Evolutionary conservation across 2,797 vertebrate genomes (phyloP).

Genomic region (Pangasius mekongensis): DNA sequence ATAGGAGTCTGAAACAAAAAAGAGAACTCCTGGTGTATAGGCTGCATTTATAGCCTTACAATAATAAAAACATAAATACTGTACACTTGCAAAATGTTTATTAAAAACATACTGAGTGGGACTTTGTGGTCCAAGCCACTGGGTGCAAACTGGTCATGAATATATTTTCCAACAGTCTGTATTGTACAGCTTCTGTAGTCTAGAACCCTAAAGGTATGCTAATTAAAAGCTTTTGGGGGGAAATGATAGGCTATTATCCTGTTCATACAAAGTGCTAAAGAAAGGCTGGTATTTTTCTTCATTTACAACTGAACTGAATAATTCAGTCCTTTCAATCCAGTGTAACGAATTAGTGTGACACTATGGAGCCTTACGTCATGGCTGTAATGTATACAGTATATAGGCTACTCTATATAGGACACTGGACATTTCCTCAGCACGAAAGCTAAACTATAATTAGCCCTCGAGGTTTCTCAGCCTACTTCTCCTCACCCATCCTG

Average conservation of each 20-base stretch:
- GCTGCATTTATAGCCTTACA: not conserved
- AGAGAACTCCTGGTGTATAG: not conserved
- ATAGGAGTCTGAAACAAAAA: not conserved
- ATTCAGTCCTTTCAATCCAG: not conserved
- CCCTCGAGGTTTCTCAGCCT: constrained; percentile 30
- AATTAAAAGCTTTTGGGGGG: not conserved
- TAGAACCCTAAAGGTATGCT: not conserved
- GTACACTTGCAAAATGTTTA: not conserved
- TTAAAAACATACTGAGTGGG: not conserved
- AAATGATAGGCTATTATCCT: not conserved
- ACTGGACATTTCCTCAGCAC: constrained; percentile 24
- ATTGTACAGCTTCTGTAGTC: too few species aligned
- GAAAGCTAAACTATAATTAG: constrained; percentile 50
- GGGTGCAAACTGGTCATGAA: not conserved
- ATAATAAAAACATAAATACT: not conserved
- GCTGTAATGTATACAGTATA: not conserved
- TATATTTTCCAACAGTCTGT: not conserved
- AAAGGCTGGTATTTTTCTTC: not conserved
- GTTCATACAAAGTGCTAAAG: not conserved
- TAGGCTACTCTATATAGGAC: constrained; percentile 41
- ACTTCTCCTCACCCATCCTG: constrained; percentile 17
- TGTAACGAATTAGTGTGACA: not conserved
- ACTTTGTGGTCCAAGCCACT: not conserved
- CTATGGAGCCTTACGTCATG: not conserved
- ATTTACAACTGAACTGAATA: not conserved